Evolutionary conservation across 30 jellyfish, hydroid and myxozoan species (phyloP), one percentile per base, ranked within the genome.

Genomic region (Clytia hemisphaerica): DNA sequence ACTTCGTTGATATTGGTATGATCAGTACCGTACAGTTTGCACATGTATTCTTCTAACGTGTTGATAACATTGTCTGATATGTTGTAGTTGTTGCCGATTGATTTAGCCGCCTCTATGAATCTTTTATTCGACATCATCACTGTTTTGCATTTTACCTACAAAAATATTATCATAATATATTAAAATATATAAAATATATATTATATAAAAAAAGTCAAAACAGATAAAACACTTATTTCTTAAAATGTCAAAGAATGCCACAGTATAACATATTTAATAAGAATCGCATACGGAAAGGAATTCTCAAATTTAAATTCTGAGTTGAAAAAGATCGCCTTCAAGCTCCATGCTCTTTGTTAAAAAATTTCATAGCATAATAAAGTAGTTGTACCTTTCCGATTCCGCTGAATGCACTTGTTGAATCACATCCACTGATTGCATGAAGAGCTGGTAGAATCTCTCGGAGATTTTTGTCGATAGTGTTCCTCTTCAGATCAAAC

Each of bases 351-450:
- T n/a, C n/a, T n/a, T n/a, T n/a, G n/a, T n/a, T n/a, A n/a, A n/a
- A n/a, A n/a, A n/a, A n/a, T n/a, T n/a, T n/a, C n/a, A n/a, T n/a
- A n/a, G n/a, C n/a, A n/a, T n/a, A n/a, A n/a, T n/a, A n/a, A n/a
- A n/a, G n/a, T n/a, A n/a, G n/a, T n/a, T n/a, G 22, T 21, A 10
- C 27, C 22, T 40, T 40, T 16, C 53, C 53, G 16, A 40, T 40
- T 10, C 53, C 53, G 16, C 16, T 40, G 53, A 40, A 50, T 51
- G 66, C 66, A 51, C 66, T 51, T 27, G 28, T 27, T 51, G 66
- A 12, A 51, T 51, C 66, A 51, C 66, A 51, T 10, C 66, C 66
- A 51, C 29, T 7, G 14, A 51, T 51, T 7, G 66, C 66, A 16
- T 51, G 66, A 7, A 51, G 21, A 7, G 66, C 12, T 51, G 66